Conservation (phyloP, 2,888 invertebrate species). For the Lysandra bellargus region DNA sequence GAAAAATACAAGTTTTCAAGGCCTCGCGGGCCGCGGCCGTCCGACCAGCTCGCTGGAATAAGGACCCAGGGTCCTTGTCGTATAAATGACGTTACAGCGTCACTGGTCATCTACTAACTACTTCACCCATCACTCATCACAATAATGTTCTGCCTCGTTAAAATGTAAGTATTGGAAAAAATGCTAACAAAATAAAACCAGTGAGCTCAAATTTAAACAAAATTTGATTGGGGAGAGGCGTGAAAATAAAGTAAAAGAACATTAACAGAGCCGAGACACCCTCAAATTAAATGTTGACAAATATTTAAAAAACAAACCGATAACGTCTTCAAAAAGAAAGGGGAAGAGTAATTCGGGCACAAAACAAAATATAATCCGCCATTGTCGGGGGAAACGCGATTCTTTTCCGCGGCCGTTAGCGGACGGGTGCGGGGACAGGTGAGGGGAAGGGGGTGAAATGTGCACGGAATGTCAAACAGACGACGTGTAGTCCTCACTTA, state of each 20-base stretch:
- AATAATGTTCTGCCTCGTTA: no score
- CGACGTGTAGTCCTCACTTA: not conserved
- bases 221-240: not conserved
- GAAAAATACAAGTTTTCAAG: no score
- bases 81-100: no score
- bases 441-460: not conserved
- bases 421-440: not conserved
- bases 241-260: not conserved
- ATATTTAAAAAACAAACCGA: slow-evolving; percentile 18
- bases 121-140: no score
- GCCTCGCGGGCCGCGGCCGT: no score
- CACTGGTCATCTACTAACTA: no score
- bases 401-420: not conserved
- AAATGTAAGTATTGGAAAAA: no score
- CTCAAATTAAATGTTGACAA: not conserved
- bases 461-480: slow-evolving; percentile 10
- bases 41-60: no score
- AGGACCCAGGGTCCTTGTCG: no score
- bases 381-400: slow-evolving; percentile 5
- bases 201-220: not conserved
- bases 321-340: not conserved
- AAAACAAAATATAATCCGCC: slow-evolving; percentile 17
- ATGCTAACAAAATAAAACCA: not conserved
- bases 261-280: not conserved
- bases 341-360: not conserved